phyloP scores from a whole-genome alignment of 2,113 vertebrate species.

The Eidolon helvum region DNA sequence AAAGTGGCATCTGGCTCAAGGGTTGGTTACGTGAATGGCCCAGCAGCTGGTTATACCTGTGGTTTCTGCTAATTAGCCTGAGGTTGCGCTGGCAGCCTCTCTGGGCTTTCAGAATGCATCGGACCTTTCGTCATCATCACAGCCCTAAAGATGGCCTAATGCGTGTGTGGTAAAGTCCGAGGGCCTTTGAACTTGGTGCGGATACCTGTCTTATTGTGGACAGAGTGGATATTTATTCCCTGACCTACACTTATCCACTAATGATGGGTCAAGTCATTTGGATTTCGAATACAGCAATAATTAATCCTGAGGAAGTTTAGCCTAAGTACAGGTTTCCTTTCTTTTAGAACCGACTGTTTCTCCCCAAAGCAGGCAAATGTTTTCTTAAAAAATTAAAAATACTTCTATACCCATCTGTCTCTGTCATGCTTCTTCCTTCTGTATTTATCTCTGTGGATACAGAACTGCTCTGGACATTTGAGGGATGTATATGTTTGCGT shows the following conservation, averaged over 20 bases:
- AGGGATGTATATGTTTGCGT: constrained; percentile 73
- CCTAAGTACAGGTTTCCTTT: constrained; percentile 75
- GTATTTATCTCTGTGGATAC: constrained; percentile 71
- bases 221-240: constrained; percentile 73
- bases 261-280: constrained; percentile 76
- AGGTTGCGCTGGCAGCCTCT: constrained; percentile 60
- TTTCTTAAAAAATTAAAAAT: constrained; percentile 77
- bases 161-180: constrained; percentile 53
- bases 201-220: constrained; percentile 73
- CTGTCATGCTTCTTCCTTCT: constrained; percentile 63
- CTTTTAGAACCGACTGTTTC: constrained; percentile 48
- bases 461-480: constrained; percentile 53
- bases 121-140: constrained; percentile 59
- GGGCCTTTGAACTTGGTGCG: constrained; percentile 53
- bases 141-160: constrained; percentile 52
- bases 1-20: constrained; percentile 66
- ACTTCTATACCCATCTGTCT: constrained; percentile 59
- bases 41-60: constrained; percentile 66
- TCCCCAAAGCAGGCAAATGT: constrained; percentile 67
- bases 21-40: constrained; percentile 75
- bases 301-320: constrained; percentile 72
- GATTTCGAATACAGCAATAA: constrained; percentile 74
- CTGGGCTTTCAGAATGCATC: constrained; percentile 50
- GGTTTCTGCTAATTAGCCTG: constrained; percentile 76
- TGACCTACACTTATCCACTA: constrained; percentile 72